phyloP scores from a whole-genome alignment of 2,113 vertebrate genomes.

The Hippoglossus stenolepis region DNA sequence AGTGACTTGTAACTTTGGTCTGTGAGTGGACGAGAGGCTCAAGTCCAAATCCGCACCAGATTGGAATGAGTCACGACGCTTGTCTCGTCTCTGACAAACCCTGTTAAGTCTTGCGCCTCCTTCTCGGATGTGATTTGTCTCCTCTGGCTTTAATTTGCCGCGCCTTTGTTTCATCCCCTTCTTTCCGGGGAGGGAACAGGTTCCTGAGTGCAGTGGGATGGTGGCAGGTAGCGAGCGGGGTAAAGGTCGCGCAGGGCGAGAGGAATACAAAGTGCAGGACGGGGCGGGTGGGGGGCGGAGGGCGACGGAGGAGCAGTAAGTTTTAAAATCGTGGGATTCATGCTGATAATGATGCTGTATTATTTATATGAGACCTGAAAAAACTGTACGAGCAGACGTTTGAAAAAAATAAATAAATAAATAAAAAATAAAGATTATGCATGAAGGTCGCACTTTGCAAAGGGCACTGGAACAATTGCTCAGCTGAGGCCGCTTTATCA shows the following conservation, averaged over 20 bases:
- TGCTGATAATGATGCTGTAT: slow-evolving; percentile 17
- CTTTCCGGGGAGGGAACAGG: too few relatives aligned
- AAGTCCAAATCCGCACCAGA: too few relatives aligned
- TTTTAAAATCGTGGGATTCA: background rate
- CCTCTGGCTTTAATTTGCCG: slow-evolving; percentile 10
- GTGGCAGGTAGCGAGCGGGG: too few relatives aligned
- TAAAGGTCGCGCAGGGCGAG: background rate
- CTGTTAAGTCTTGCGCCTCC: background rate
- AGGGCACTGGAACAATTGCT: slow-evolving; percentile 19
- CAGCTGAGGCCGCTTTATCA: slow-evolving; percentile 17
- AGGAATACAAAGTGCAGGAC: slow-evolving; percentile 17
- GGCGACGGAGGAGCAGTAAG: background rate
- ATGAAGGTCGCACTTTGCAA: slow-evolving; percentile 32
- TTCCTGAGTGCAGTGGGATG: too few relatives aligned
- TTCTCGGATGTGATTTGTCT: slow-evolving; percentile 3
- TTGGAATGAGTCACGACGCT: slow-evolving; percentile 21
- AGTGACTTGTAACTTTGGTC: too few relatives aligned
- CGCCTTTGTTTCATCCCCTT: too few relatives aligned
- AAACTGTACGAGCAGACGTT: background rate
- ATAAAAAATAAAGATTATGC: background rate
- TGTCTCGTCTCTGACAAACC: slow-evolving; percentile 20
- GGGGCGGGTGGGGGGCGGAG: background rate
- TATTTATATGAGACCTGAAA: slow-evolving; percentile 27
- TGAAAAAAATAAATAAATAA: background rate
- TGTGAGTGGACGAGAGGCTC: too few relatives aligned